A percentile compares a stretch with the other conserved stretches of the same genome.
phyloP scores from a whole-genome alignment of 2,113 vertebrate genomes.

The Raja brachyura region DNA sequence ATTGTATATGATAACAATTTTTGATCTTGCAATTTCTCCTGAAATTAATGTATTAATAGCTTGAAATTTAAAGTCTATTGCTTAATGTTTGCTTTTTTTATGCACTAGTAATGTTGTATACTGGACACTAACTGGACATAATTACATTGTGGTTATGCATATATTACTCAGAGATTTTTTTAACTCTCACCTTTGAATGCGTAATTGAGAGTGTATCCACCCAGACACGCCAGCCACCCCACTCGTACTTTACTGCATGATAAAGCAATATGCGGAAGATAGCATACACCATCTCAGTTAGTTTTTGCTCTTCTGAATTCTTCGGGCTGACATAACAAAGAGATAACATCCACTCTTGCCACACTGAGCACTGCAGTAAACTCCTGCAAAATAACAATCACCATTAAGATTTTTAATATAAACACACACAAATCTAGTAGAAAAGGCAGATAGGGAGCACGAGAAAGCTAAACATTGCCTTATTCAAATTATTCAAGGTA shows the following conservation, averaged over 20 bases:
- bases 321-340: slow-evolving; percentile 84
- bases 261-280: slow-evolving; percentile 96
- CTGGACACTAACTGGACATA: neutral
- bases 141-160: neutral
- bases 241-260: slow-evolving; percentile 94
- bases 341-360: slow-evolving; percentile 99
- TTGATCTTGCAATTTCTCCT: neutral
- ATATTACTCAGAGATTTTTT: neutral
- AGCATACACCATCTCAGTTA: slow-evolving; percentile 96
- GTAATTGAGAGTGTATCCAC: slow-evolving; percentile 97
- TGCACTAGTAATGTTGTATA: neutral
- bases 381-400: slow-evolving; percentile 64
- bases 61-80: neutral
- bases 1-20: neutral
- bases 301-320: slow-evolving; percentile 90
- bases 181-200: slow-evolving; percentile 83
- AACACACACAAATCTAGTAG: neutral
- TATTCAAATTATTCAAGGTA: neutral
- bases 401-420: neutral
- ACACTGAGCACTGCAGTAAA: slow-evolving; percentile 93
- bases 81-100: neutral
- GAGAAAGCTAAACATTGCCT: neutral
- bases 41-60: neutral
- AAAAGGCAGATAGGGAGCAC: neutral
- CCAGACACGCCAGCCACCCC: slow-evolving; percentile 99